Base-by-base conservation (phyloP, 2,888 invertebrate genomes). In the Acrobasis repandana region DNA sequence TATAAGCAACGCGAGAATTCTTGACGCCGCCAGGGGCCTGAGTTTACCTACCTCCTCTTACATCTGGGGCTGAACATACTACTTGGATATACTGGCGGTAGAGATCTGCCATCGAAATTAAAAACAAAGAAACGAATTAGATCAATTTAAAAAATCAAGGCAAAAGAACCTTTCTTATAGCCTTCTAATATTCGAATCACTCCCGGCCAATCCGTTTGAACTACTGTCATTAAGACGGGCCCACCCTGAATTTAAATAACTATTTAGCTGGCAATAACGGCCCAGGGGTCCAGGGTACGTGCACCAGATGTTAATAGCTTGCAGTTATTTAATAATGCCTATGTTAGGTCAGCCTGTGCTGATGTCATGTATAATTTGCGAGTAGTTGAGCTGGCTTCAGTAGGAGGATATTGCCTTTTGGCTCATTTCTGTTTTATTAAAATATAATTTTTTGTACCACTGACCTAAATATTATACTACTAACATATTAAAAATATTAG, bases 251-350 rank as follows among this genome's bases (percentile, higher is more conserved):
- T 86, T 86, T 86, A 85, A 85, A 86, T 86, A 86, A 85, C 85
- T 85, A 86, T 86, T 87, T 83, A 85, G 82, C 79, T 72, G 71
- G 74, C 76, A 77, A 81, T 82, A 81, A 81, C 73, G 76, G 75
- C 66, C 62, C 57, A n/a, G 65, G 70, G 70, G 70, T 66, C 69
- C 67, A 68, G 75, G 74, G 77, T 28, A 83, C 85, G 84, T 83
- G 85, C 77, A 75, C 65, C 74, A 80, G 82, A 81, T 88, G 87
- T 78, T 87, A 86, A 88, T 88, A 83, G 85, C 81, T 75, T 71
- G 75, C 79, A 80, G 81, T 82, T 77, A 82, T 86, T 86, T 85
- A 86, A 86, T 84, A 86, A 77, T 51, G 58, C 48, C 71, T 48
- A 47, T 34, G 60, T 62, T 63, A 52, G 60, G 51, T 52, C 52